Conservation (phyloP, 2,113 vertebrate species). For the Onychorhynchus coronatus region DNA sequence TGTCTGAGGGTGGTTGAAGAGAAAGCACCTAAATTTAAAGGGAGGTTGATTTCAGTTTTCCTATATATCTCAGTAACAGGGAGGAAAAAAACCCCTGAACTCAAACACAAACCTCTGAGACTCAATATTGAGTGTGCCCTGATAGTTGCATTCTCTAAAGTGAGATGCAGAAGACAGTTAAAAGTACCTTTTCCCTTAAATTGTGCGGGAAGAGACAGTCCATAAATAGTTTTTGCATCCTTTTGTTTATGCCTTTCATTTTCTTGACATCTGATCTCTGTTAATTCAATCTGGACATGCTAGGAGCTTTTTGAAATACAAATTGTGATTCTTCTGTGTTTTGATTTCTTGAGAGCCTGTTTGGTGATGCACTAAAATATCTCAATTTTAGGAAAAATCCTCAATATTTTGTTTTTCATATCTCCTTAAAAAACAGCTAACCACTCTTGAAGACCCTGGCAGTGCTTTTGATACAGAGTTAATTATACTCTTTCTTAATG, state of each 20-base stretch:
- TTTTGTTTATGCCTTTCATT: not conserved
- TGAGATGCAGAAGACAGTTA: not conserved
- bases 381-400: not conserved
- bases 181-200: not conserved
- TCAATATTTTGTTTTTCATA: not conserved
- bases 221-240: not conserved
- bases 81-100: too few relatives aligned
- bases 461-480: slow-evolving; percentile 7
- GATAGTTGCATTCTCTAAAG: not conserved
- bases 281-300: not conserved
- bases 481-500: not conserved
- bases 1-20: not conserved
- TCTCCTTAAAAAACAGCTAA: slow-evolving; percentile 4
- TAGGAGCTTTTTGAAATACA: not conserved
- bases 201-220: not conserved
- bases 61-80: not conserved
- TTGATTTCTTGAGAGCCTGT: not conserved
- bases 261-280: not conserved
- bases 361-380: not conserved
- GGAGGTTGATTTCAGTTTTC: not conserved
- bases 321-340: not conserved
- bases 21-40: not conserved
- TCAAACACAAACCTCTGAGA: not conserved
- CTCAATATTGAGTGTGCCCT: not conserved
- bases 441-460: not conserved